These are phyloP conservation scores for Tiliacea aurago DNA, from an alignment of 2,888 invertebrate species.

Conservation along the genomic window DNA sequence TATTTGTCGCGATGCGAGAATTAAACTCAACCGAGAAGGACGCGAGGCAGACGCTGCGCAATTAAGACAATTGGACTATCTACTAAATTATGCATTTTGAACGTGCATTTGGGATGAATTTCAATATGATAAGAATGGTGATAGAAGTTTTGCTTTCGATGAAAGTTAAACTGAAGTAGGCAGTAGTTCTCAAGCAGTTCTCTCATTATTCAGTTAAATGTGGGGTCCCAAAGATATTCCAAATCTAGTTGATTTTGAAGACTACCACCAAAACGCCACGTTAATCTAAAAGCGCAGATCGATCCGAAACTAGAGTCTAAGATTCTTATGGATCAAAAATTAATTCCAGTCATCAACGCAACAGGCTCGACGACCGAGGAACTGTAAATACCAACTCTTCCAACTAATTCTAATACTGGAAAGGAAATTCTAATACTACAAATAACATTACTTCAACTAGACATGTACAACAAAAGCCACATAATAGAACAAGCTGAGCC, in stretches of 20 bases:
- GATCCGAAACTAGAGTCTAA: neutral
- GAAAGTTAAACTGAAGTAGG: neutral
- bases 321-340: neutral
- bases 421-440: no score
- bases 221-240: neutral
- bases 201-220: neutral
- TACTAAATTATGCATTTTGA: neutral
- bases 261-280: neutral
- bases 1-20: conserved; percentile 37
- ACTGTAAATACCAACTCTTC: neutral
- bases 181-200: neutral
- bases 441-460: neutral
- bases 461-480: conserved; percentile 8
- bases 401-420: neutral
- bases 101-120: conserved; percentile 12
- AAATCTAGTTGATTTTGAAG: neutral
- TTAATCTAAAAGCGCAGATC: neutral
- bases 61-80: conserved; percentile 47
- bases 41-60: conserved; percentile 20
- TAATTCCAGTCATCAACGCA: no score
- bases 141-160: no score
- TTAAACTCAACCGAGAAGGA: conserved; percentile 16
- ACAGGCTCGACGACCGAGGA: neutral
- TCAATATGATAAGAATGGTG: neutral
- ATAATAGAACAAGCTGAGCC: conserved; percentile 7